phyloP scores from a whole-genome alignment of 2,888 invertebrate genomes.

The Sarcophaga variegata region DNA sequence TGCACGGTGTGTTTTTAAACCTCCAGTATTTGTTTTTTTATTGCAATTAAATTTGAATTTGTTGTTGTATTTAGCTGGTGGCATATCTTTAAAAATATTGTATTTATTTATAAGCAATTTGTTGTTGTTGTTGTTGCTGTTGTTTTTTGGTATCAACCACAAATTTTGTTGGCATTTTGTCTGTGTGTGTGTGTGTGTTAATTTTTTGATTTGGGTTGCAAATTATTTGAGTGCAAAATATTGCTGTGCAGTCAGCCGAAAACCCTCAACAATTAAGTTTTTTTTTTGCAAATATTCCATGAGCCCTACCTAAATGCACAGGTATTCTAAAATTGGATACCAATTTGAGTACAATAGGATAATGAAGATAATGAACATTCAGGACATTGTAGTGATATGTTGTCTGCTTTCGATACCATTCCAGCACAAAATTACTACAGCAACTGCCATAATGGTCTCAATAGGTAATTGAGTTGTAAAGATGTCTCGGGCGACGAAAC shows the following conservation, averaged over 20 bases:
- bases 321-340: too few relatives aligned
- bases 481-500: too few relatives aligned
- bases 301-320: not conserved
- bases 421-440: too few relatives aligned
- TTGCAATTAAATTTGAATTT: slow-evolving; percentile 36
- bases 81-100: slow-evolving; percentile 32
- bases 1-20: too few relatives aligned
- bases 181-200: slow-evolving; percentile 24
- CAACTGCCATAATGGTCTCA: too few relatives aligned
- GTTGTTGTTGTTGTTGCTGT: not conserved
- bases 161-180: slow-evolving; percentile 57
- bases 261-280: slow-evolving; percentile 25
- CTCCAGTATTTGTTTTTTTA: not conserved
- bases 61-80: slow-evolving; percentile 6
- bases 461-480: too few relatives aligned
- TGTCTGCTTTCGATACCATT: too few relatives aligned
- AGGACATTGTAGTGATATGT: too few relatives aligned
- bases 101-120: slow-evolving; percentile 50
- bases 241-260: slow-evolving; percentile 32
- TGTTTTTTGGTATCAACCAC: slow-evolving; percentile 52
- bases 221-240: slow-evolving; percentile 37
- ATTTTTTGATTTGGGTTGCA: slow-evolving; percentile 27
- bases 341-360: too few relatives aligned
- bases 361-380: too few relatives aligned
- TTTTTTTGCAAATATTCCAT: not conserved